A percentile compares a stretch with the other conserved stretches of the same genome.
Conservation (phyloP, 2,113 vertebrate species). For the Eretmochelys imbricata region DNA sequence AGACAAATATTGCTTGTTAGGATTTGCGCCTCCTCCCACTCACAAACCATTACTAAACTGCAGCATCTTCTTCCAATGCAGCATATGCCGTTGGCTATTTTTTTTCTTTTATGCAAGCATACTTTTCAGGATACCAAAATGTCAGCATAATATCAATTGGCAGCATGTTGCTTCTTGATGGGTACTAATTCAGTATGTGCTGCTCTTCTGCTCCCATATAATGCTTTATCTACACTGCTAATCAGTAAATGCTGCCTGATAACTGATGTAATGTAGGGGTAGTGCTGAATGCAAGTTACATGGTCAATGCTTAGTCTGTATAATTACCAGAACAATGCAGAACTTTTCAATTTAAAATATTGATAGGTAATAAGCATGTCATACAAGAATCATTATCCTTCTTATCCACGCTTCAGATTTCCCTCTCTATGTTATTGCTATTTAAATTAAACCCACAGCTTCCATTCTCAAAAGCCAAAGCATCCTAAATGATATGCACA, state of each 20-base stretch:
- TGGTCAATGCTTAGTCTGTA: not conserved
- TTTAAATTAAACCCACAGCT: not conserved
- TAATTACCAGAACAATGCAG: not conserved
- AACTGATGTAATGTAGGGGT: not conserved
- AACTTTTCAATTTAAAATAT: not conserved
- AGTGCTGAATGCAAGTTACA: not conserved
- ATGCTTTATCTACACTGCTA: not conserved
- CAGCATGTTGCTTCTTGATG: not conserved
- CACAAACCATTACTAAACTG: not conserved
- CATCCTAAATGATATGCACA: not conserved
- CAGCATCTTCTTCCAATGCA: not conserved
- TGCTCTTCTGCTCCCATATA: not conserved
- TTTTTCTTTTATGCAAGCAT: not conserved
- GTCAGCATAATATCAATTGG: not conserved
- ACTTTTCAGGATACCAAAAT: not conserved
- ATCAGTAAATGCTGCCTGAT: constrained; percentile 2
- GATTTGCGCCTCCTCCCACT: not conserved
- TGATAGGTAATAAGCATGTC: not conserved
- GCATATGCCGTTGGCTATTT: not conserved
- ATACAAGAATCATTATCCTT: not conserved
- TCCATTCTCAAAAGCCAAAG: not conserved
- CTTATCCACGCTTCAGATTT: not conserved
- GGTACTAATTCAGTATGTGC: not conserved
- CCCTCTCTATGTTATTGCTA: not conserved
- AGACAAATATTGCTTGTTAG: not conserved